These are phyloP conservation scores for Amphipoea oculea DNA, from an alignment of 2,888 invertebrate species.

Conservation along the genomic window DNA sequence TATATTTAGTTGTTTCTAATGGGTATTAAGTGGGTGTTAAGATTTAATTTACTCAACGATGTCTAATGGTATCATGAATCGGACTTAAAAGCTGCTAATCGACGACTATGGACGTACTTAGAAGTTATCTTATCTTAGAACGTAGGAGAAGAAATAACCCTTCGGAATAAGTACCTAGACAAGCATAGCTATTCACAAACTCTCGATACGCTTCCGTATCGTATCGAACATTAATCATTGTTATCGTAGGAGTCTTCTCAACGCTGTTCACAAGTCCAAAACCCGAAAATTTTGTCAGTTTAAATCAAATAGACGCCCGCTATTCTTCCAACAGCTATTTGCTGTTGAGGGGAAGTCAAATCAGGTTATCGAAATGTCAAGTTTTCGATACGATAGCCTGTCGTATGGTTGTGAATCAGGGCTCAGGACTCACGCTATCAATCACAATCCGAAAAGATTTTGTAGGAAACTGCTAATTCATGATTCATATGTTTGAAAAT, in stretches of 20 bases:
- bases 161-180: neutral
- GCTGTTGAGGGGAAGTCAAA: too few species aligned
- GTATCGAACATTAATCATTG: too few species aligned
- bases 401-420: too few species aligned
- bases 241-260: too few species aligned
- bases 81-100: neutral
- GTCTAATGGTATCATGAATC: neutral
- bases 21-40: conserved; percentile 1
- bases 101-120: neutral
- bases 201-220: too few species aligned
- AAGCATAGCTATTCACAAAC: too few species aligned
- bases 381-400: too few species aligned
- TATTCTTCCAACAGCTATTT: too few species aligned
- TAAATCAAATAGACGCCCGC: too few species aligned
- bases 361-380: too few species aligned
- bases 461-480: neutral
- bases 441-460: neutral
- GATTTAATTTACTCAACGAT: conserved; percentile 19
- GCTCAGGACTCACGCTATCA: neutral
- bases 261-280: too few species aligned
- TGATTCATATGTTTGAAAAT: neutral
- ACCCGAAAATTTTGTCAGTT: too few species aligned
- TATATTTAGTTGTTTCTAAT: conserved; percentile 35
- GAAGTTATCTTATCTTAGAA: neutral
- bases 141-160: neutral